phyloP scores from a whole-genome alignment of 2,797 vertebrate species.

The Neosalanx taihuensis region DNA sequence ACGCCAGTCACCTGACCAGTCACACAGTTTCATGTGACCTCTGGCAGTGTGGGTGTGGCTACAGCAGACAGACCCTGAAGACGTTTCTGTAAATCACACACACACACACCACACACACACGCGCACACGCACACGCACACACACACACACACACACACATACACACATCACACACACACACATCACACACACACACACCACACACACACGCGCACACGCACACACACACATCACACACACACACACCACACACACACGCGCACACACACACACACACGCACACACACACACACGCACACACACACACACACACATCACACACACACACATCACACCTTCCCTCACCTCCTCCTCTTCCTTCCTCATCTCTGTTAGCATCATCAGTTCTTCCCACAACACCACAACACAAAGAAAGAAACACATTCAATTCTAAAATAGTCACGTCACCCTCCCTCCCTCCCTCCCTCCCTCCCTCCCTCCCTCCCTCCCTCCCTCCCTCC shows the following conservation, averaged over 20 bases:
- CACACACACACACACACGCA: neutral
- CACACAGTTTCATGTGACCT: neutral
- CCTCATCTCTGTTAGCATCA: no score
- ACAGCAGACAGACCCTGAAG: no score
- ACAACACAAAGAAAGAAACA: no score
- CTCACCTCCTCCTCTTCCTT: neutral
- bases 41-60: neutral
- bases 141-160: no score
- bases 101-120: no score
- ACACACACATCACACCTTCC: neutral
- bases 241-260: constrained; percentile 50
- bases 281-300: neutral
- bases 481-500: constrained; percentile 39
- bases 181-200: no score
- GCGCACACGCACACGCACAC: no score
- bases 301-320: neutral
- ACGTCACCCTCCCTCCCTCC: neutral
- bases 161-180: no score
- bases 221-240: neutral
- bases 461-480: neutral
- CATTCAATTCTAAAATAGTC: no score
- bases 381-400: neutral
- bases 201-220: no score
- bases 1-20: constrained; percentile 32
- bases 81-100: neutral